Evolutionary conservation across 2,797 vertebrate genomes (phyloP).

Genomic region (Amblyraja radiata): DNA sequence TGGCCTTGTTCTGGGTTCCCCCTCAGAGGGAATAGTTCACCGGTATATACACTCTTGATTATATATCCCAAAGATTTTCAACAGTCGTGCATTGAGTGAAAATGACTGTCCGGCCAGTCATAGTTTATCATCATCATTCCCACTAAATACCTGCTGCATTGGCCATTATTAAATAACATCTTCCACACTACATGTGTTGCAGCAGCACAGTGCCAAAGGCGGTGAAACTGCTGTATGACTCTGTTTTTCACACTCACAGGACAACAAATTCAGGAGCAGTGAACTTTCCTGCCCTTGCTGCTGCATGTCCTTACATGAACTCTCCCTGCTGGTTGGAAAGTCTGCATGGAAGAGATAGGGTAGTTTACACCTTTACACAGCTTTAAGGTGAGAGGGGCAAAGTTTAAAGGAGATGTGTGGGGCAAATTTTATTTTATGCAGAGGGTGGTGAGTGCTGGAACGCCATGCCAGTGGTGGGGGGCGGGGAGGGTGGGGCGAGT

Average conservation of each 20-base stretch:
- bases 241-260: background rate
- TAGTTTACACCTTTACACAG: too few relatives aligned
- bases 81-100: too few relatives aligned
- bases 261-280: background rate
- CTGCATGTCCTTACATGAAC: background rate
- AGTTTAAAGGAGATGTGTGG: too few relatives aligned
- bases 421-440: too few relatives aligned
- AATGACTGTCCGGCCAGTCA: too few relatives aligned
- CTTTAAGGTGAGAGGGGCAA: too few relatives aligned
- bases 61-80: too few relatives aligned
- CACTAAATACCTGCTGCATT: background rate
- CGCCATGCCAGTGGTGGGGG: too few relatives aligned
- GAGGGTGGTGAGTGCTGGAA: too few relatives aligned
- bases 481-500: too few relatives aligned
- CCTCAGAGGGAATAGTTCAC: background rate
- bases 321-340: background rate
- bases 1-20: background rate
- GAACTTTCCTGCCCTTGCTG: background rate
- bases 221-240: background rate
- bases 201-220: too few relatives aligned
- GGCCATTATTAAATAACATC: background rate
- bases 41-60: background rate
- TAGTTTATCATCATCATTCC: too few relatives aligned
- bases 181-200: background rate
- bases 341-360: background rate